A percentile compares a stretch with the other conserved stretches of the same genome.
Evolutionary conservation across 2,888 invertebrate species (phyloP).

Genomic region (Phymatocera aterrima): DNA sequence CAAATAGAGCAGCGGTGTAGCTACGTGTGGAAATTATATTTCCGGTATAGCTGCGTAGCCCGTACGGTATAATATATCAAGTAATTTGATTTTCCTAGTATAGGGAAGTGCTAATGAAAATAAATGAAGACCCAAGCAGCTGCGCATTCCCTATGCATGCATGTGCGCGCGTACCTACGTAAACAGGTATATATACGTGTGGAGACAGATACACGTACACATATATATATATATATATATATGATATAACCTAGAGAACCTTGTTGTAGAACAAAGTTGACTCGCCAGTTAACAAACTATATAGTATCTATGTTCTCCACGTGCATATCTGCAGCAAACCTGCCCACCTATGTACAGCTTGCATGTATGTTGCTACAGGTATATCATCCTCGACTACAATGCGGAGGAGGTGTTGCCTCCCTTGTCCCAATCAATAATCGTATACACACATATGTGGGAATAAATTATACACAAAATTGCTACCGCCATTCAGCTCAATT

Average conservation of each 20-base stretch:
- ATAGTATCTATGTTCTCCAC: neutral
- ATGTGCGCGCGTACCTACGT: neutral
- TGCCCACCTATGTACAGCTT: no score
- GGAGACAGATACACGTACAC: no score
- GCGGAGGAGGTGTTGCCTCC: neutral
- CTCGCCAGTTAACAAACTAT: constrained; percentile 6
- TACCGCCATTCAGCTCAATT: neutral
- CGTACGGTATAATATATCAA: neutral
- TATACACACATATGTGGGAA: neutral
- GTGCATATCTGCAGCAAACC: no score
- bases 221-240: no score
- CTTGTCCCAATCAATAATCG: constrained; percentile 5
- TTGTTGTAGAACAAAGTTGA: neutral
- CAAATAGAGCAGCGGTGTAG: no score
- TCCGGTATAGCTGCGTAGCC: neutral
- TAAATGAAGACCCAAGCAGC: constrained; percentile 25
- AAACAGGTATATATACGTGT: no score
- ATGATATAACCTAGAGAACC: neutral
- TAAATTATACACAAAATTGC: neutral
- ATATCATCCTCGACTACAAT: neutral
- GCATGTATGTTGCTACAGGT: neutral
- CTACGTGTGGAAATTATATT: neutral
- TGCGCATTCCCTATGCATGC: neutral
- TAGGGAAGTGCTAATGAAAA: constrained; percentile 22
- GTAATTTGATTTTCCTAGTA: constrained; percentile 19